These are phyloP conservation scores for Adelphocoris suturalis DNA, from an alignment of 2,888 invertebrate genomes.

Conservation along the genomic window DNA sequence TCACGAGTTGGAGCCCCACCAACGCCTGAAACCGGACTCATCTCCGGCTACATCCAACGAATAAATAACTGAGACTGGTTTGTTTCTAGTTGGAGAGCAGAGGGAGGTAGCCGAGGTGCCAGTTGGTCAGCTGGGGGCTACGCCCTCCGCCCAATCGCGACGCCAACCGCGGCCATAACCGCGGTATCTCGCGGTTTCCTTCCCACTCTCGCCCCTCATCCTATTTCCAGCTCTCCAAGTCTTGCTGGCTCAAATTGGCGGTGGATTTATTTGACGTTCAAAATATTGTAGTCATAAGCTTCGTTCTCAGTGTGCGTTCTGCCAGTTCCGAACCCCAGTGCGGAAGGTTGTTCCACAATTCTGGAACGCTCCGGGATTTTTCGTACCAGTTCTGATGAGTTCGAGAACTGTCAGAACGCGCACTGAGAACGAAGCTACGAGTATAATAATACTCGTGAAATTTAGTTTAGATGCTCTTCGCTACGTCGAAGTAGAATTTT, in stretches of 20 bases:
- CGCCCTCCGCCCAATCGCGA: conserved; percentile 57
- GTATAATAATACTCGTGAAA: no score
- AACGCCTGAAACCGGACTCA: background rate
- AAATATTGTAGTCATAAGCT: background rate
- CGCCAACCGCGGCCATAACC: conserved; percentile 31
- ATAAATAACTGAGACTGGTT: conserved; percentile 7
- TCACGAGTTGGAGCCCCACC: background rate
- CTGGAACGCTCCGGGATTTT: no score
- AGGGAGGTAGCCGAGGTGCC: background rate
- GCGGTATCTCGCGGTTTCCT: background rate
- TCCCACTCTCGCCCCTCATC: conserved; percentile 6
- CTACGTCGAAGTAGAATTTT: no score
- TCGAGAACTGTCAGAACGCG: no score
- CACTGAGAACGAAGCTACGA: no score
- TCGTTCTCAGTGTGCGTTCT: no score
- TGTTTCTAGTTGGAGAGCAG: background rate
- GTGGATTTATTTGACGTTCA: background rate
- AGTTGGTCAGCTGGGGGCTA: conserved; percentile 49
- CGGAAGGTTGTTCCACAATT: no score
- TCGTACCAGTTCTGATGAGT: no score
- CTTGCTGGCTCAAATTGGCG: background rate
- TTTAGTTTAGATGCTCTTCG: no score
- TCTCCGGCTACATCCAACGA: conserved; percentile 9
- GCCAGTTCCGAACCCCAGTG: no score
- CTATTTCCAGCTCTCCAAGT: background rate